A percentile compares a stretch with the other conserved stretches of the same genome.
These are phyloP conservation scores for Lasioglossum leucozonium DNA, from an alignment of 2,888 invertebrate genomes.

Conservation along the genomic window DNA sequence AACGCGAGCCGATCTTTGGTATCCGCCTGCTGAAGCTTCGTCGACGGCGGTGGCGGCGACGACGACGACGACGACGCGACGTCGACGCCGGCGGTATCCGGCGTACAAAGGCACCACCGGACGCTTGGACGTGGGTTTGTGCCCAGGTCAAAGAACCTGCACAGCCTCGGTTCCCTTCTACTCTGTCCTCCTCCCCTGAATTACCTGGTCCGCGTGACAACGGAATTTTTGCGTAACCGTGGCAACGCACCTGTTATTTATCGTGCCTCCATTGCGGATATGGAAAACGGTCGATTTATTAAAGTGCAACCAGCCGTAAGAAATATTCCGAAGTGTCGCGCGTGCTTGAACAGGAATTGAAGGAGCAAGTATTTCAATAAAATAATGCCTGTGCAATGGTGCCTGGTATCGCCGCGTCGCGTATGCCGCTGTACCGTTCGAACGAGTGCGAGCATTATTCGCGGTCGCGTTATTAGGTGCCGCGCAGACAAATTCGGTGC, in stretches of 20 bases:
- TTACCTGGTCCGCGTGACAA: not conserved
- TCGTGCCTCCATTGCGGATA: not conserved
- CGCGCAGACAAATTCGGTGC: not conserved
- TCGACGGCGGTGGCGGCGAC: too few relatives aligned
- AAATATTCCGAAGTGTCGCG: not conserved
- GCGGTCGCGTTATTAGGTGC: not conserved
- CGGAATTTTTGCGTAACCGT: not conserved
- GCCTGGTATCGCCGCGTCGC: not conserved
- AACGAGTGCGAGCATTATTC: not conserved
- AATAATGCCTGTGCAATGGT: not conserved
- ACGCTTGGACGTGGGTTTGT: not conserved
- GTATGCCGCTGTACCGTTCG: not conserved
- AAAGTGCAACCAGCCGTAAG: not conserved
- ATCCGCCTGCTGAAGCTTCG: constrained; percentile 5
- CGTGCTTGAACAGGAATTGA: not conserved
- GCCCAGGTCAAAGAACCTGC: constrained; percentile 9
- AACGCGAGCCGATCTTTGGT: constrained; percentile 9
- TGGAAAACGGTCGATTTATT: not conserved
- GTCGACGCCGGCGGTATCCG: not conserved
- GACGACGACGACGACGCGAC: not conserved
- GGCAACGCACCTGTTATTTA: not conserved
- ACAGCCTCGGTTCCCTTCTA: not conserved
- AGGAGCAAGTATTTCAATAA: not conserved
- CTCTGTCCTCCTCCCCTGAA: not conserved
- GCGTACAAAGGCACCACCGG: constrained; percentile 10